Base-by-base conservation (phyloP, 2,113 vertebrate genomes). In the Corvus moneduloides region DNA sequence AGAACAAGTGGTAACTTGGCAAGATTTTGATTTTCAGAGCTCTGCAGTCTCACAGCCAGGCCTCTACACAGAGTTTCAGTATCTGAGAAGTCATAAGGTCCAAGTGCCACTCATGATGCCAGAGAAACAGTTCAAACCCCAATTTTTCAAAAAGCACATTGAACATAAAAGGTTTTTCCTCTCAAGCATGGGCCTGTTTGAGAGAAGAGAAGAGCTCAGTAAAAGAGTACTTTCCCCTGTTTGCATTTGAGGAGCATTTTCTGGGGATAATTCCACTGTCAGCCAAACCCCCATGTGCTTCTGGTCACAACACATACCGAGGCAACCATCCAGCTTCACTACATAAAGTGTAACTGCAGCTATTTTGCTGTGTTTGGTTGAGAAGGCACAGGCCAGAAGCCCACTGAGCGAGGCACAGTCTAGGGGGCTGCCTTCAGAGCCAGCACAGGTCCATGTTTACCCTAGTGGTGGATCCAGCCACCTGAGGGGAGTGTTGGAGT, bases 401-500 rank as follows among this genome's bases (percentile, higher is more conserved):
- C 56, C 7, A 6, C 69, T 30, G 46, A 11, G 51, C 58, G 35
- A 52, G 62, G 33, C 46, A 30, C 1, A 1, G 46, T 30, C 28
- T 12, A 6, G 33, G 35, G 30, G 16, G 10, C 5, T 64, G 49
- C 71, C 24, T 59, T 18, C 23, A 46, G 43, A 51, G 55, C 46
- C 19, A 55, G 39, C 2, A 5, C 23, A 39, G 55, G 33, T 43
- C 69, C 2, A 0, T 19, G 14, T 26, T 58, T 33, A 11, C 11
- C 28, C 21, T 7, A 1, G 5, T 1, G 10, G 10, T 35, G 74
- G 46, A 64, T 61, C 24, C 16, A 10, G 32, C 28, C 0, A 0
- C 20, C 22, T 4, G 5, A 67, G 10, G 21, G 39, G 23, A 77
- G 24, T 8, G 3, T 0, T 4, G 54, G 39, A 75, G 26, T 2